Conservation (phyloP, 2,888 invertebrate species). For the Drosophila merina region DNA sequence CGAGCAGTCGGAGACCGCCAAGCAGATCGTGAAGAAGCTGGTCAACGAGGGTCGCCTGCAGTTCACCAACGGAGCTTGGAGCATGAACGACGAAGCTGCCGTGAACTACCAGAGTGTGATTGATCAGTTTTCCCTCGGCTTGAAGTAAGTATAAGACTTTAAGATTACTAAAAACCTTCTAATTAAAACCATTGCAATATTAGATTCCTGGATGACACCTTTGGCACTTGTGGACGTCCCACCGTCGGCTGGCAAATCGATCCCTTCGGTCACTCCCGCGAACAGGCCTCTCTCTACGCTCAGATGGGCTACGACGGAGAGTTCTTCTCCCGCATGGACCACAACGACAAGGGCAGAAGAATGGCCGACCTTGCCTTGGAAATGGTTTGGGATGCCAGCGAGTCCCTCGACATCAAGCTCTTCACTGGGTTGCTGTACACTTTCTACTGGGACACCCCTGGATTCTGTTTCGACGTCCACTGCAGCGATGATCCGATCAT, state of each 20-base stretch:
- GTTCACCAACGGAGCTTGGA: constrained; percentile 92
- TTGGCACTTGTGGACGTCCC: constrained; percentile 90
- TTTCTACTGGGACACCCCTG: constrained; percentile 92
- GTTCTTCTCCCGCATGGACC: constrained; percentile 93
- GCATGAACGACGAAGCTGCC: constrained; percentile 92
- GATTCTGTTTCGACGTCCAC: constrained; percentile 96
- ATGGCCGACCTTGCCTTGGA: constrained; percentile 88
- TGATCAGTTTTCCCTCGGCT: constrained; percentile 89
- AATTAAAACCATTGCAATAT: not conserved
- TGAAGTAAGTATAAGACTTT: constrained; percentile 84
- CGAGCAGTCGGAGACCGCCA: constrained; percentile 87
- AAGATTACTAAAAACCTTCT: too few species aligned
- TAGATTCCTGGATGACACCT: constrained; percentile 87
- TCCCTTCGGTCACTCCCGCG: constrained; percentile 93
- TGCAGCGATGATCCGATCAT: constrained; percentile 94
- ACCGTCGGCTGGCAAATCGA: constrained; percentile 93
- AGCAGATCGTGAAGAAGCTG: constrained; percentile 87
- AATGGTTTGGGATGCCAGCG: constrained; percentile 92
- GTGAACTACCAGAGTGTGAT: constrained; percentile 89
- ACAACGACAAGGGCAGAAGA: constrained; percentile 90
- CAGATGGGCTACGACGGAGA: constrained; percentile 95
- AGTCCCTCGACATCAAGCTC: constrained; percentile 87
- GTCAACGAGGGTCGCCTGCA: constrained; percentile 90
- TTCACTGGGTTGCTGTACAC: constrained; percentile 94
- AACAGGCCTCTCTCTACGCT: constrained; percentile 91